These are phyloP conservation scores for Ochropleura plecta DNA, from an alignment of 2,888 invertebrate genomes.

Conservation along the genomic window DNA sequence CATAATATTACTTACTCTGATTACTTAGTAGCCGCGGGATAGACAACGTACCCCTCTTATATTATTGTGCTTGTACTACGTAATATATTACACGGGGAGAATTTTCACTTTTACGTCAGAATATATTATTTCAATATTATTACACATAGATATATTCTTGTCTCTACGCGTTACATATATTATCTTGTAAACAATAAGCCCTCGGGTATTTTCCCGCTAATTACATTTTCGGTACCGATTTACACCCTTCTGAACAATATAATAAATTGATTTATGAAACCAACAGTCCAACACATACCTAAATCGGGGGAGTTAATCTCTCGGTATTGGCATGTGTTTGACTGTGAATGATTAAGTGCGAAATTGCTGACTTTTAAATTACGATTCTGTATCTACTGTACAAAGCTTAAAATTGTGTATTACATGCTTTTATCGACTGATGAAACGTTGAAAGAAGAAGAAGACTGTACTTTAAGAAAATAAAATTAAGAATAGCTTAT, in stretches of 20 bases:
- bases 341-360: constrained; percentile 35
- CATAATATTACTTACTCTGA: background rate
- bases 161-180: constrained; percentile 19
- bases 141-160: background rate
- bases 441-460: too few relatives aligned
- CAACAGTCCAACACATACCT: constrained; percentile 42
- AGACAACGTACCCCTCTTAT: background rate
- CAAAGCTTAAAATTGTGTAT: background rate
- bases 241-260: constrained; percentile 49
- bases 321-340: constrained; percentile 37
- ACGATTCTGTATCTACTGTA: background rate
- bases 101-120: constrained; percentile 12
- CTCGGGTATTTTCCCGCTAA: constrained; percentile 39
- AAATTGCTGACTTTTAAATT: constrained; percentile 22
- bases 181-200: constrained; percentile 43
- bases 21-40: background rate
- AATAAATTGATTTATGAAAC: constrained; percentile 53
- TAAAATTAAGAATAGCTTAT: background rate
- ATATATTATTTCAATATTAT: constrained; percentile 6
- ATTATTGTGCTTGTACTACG: background rate
- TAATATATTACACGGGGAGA: background rate
- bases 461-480: background rate
- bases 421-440: background rate
- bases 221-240: constrained; percentile 48
- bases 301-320: constrained; percentile 36